Evolutionary conservation across 2,888 invertebrate genomes (phyloP), one percentile per base, ranked within the genome.

Genomic region (Sphinx pinastri): DNA sequence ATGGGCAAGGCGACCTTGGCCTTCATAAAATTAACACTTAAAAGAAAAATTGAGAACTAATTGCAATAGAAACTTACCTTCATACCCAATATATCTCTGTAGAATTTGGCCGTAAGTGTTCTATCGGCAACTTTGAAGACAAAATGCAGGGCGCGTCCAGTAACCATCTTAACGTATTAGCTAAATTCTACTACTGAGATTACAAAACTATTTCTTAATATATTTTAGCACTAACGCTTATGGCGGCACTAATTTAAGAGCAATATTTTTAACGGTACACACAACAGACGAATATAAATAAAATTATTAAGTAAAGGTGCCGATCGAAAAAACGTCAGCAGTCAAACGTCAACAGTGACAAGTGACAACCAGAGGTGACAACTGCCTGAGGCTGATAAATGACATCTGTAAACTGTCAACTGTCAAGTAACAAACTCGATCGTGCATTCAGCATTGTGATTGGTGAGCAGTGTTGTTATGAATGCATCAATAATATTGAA

Each of bases 91-190:
- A 99, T 95, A 83, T 98, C 96, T 71, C 97, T 95, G 89, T 98
- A 99, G 92, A 99, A 99, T 85, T 97, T 96, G 0, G 97, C 96
- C 19, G 98, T 98, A 75, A 96, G 95, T 45, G 96, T 96, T 73
- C 99, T 95, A 85, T 99, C 97, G 0, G 98, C 98, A 77, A 99
- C 96, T 95, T 99, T 99, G 85, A 99, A 98, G 2, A 99, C 99
- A 92, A 97, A 99, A 94, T 99, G 99, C 73, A 99, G 94, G 16
- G 98, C 97, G 81, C 99, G 95, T 71, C 97, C 97, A 68, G 88
- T 90, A 72, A 96, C 91, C 95, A 95, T 95, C 76, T 80, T 91
- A 73, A 31, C 45, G 55, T 52, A 59, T 45, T 57, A 3, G 38
- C 4, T 38, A 63, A 31, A 60, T 45, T 49, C 13, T 49, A 49